Percentiles rank a stretch among this genome's conserved stretches.
Conservation (phyloP, 2,113 vertebrate species). For the Corythornis madagascariensis region DNA sequence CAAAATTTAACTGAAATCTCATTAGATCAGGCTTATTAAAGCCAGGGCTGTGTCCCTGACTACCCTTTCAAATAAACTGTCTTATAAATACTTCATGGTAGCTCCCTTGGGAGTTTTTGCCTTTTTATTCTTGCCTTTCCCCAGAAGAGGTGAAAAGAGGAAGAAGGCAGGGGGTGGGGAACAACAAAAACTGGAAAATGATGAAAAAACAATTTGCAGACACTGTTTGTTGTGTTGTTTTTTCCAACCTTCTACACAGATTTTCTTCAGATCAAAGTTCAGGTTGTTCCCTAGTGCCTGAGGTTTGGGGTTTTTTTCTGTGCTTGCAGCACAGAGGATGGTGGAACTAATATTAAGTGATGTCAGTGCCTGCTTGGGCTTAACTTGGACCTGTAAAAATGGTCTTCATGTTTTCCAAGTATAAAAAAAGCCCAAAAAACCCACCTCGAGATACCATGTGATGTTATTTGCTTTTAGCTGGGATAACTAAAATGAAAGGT, state of each 20-base stretch:
- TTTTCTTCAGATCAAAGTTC: slow-evolving; percentile 19
- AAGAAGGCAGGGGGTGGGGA: no score
- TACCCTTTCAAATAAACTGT: not conserved
- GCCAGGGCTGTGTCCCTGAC: not conserved
- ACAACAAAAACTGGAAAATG: not conserved
- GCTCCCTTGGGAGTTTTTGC: not conserved
- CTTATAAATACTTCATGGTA: not conserved
- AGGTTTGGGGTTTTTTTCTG: not conserved
- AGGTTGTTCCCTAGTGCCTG: not conserved
- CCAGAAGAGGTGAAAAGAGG: not conserved
- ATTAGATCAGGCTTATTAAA: not conserved
- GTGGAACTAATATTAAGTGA: not conserved
- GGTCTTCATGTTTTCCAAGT: slow-evolving; percentile 5
- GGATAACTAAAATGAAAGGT: slow-evolving; percentile 47
- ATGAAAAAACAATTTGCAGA: not conserved
- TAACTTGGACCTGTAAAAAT: slow-evolving; percentile 28
- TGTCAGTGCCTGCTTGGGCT: slow-evolving; percentile 14
- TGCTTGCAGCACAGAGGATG: slow-evolving; percentile 5
- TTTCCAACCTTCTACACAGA: not conserved
- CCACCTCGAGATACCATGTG: slow-evolving; percentile 17
- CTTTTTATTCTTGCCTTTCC: slow-evolving; percentile 1
- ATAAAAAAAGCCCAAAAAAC: slow-evolving; percentile 35
- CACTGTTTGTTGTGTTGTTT: not conserved
- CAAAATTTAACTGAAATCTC: slow-evolving; percentile 1
- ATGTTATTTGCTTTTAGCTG: slow-evolving; percentile 51